Conservation (phyloP, 2,888 invertebrate species). For the Panorpa germanica region DNA sequence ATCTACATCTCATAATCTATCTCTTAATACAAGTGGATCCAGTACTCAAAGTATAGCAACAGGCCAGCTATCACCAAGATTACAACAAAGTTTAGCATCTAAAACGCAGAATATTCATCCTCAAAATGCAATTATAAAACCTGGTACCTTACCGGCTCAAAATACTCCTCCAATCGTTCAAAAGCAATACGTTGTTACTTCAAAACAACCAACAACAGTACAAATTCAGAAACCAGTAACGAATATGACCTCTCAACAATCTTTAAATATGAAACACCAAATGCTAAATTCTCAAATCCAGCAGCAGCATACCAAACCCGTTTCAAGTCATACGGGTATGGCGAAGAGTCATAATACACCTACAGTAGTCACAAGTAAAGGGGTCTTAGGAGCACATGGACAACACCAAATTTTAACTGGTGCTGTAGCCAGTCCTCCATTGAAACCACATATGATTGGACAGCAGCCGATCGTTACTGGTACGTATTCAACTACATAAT, state of each 20-base stretch:
- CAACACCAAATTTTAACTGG: constrained; percentile 28
- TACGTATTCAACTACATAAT: constrained; percentile 12
- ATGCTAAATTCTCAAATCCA: too few species aligned
- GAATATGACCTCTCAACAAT: too few species aligned
- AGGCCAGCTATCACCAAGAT: neutral
- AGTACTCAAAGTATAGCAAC: too few species aligned
- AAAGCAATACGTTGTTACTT: too few species aligned
- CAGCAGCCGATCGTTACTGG: constrained; percentile 27
- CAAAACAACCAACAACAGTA: too few species aligned
- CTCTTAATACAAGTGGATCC: too few species aligned
- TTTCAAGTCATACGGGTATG: too few species aligned
- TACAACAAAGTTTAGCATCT: constrained; percentile 1
- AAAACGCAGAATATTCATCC: neutral
- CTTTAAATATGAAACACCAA: too few species aligned
- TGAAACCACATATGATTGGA: constrained; percentile 24
- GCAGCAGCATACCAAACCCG: too few species aligned
- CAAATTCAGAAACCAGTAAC: too few species aligned
- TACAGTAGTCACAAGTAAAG: constrained; percentile 16
- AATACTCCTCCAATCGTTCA: too few species aligned
- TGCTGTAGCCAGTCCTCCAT: constrained; percentile 34
- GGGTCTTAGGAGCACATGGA: constrained; percentile 19
- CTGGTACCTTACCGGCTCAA: neutral
- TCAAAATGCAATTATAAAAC: neutral
- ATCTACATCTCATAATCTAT: too few species aligned
- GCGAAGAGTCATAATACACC: constrained; percentile 12